Base-by-base conservation (phyloP, 2,113 vertebrate genomes). In the Riparia riparia region DNA sequence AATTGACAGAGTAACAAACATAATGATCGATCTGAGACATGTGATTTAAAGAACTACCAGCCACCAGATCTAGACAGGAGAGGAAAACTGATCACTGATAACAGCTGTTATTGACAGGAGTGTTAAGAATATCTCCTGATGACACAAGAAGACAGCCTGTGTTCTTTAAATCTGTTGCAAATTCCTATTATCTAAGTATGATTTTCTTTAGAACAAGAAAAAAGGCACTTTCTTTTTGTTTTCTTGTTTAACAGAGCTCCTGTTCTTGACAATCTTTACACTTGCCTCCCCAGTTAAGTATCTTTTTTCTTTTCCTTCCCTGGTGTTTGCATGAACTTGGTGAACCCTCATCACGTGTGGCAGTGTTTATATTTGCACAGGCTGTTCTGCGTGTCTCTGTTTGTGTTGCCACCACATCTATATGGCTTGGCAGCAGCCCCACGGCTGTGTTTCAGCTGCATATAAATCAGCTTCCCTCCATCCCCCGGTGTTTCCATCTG, bases 341-440 rank as follows among this genome's bases (percentile, higher is more conserved):
- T 97, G 98, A 98, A 98, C 96, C 86, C 90, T 95, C 60, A 34
- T 97, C 97, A 97, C 91, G 63, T 97, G 96, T 97, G 93, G 93
- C 89, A 90, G 39, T 98, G 97, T 98, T 98, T 98, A 97, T 98
- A 95, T 98, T 98, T 98, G 97, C 95, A 97, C 96, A 97, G 97
- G 93, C 96, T 68, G 94, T 97, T 97, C 68, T 72, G 95, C 44
- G 89, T 97, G 96, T 97, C 94, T 98, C 92, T 98, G 97, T 98
- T 98, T 98, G 97, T 88, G 85, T 93, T 97, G 97, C 98, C 98
- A 98, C 93, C 96, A 91, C 95, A 97, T 97, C 96, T 97, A 97
- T 93, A 87, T 88, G 91, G 94, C 91, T 97, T 98, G 97, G 97
- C 97, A 95, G 93, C 77, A 96, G 93, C 90, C 82, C 96, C 91